Conservation (phyloP, 2,888 invertebrate species). For the Dasypolia templi region DNA sequence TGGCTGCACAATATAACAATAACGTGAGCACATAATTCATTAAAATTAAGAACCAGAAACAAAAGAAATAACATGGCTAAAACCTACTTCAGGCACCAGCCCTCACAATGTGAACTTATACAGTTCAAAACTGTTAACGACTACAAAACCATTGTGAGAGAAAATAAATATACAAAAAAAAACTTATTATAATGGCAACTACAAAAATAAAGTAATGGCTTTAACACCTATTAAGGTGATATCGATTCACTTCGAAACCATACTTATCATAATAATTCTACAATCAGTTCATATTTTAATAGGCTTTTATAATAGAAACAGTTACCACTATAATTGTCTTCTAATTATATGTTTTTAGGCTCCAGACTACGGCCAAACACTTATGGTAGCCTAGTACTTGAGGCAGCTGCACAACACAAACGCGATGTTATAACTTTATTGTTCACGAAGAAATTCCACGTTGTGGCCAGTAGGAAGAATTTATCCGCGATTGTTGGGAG, state of each 20-base stretch:
- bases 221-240: slow-evolving; percentile 23
- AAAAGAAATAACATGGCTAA: slow-evolving; percentile 55
- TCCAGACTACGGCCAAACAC: slow-evolving; percentile 9
- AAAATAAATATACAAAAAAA: too few species aligned
- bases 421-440: slow-evolving; percentile 54
- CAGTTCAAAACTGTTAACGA: too few species aligned
- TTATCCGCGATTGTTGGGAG: slow-evolving; percentile 31
- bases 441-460: slow-evolving; percentile 40
- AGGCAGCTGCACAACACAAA: slow-evolving; percentile 19
- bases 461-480: slow-evolving; percentile 38
- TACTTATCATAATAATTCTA: slow-evolving; percentile 31
- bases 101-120: too few species aligned
- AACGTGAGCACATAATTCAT: slow-evolving; percentile 17
- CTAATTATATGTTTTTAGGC: slow-evolving; percentile 36
- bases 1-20: not conserved
- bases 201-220: slow-evolving; percentile 15
- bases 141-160: too few species aligned
- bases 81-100: too few species aligned
- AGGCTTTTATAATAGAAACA: slow-evolving; percentile 6
- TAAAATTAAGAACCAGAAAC: slow-evolving; percentile 34
- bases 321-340: slow-evolving; percentile 16
- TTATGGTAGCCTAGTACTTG: slow-evolving; percentile 32
- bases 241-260: slow-evolving; percentile 23
- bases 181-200: too few species aligned
- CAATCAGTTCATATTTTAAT: not conserved